A percentile compares a stretch with the other conserved stretches of the same genome.
phyloP scores from a whole-genome alignment of 2,113 vertebrate genomes.

The Ammodytes marinus region DNA sequence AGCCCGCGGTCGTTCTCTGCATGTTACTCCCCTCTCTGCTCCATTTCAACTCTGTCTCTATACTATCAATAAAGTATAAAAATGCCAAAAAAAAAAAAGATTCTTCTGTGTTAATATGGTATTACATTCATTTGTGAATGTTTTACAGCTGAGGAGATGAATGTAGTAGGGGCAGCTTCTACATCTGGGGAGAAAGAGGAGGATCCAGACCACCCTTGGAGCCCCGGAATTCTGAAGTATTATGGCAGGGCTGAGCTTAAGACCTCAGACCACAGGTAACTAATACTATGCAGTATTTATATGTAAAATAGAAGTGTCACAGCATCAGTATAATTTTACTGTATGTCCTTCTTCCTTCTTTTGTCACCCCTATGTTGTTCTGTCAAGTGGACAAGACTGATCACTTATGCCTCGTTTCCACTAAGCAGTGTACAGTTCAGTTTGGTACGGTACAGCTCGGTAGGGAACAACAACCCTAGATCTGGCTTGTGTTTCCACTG shows the following conservation, averaged over 20 bases:
- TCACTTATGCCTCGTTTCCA: background rate
- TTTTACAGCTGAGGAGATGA: slow-evolving; percentile 92
- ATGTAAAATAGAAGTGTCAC: background rate
- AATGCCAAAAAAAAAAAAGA: no score
- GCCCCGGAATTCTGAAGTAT: slow-evolving; percentile 91
- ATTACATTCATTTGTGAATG: slow-evolving; percentile 13
- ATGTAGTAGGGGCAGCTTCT: slow-evolving; percentile 91
- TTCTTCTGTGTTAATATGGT: background rate
- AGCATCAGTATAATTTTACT: background rate
- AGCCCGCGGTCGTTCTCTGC: no score
- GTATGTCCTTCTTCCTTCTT: background rate
- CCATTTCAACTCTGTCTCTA: no score
- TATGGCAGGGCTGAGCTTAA: slow-evolving; percentile 97
- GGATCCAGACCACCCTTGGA: slow-evolving; percentile 88
- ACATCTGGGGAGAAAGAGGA: slow-evolving; percentile 83
- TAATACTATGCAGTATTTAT: background rate
- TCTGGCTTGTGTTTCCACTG: no score
- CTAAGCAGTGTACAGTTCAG: no score
- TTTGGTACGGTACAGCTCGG: no score
- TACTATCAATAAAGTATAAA: no score
- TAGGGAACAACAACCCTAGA: no score
- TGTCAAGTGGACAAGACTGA: background rate
- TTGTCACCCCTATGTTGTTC: background rate
- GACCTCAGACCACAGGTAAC: slow-evolving; percentile 97
- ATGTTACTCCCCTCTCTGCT: no score